Evolutionary conservation across 2,888 invertebrate species (phyloP).

Genomic region (Polydesmus complanatus): DNA sequence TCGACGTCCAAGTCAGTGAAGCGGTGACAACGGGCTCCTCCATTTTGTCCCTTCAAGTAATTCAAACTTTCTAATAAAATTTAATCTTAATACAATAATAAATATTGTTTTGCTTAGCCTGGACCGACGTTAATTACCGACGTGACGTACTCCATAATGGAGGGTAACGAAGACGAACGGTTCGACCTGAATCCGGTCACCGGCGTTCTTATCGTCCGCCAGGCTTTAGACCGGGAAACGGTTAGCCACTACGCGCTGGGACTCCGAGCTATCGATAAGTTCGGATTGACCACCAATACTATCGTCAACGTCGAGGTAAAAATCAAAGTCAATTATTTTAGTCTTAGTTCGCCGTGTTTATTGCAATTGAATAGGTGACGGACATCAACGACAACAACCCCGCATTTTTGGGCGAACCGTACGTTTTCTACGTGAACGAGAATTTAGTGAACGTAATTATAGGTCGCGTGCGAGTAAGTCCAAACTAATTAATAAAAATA

Average conservation of each 20-base stretch:
- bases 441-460: conserved; percentile 33
- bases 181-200: conserved; percentile 70
- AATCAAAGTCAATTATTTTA: too few species aligned
- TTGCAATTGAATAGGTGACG: too few species aligned
- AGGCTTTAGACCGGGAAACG: conserved; percentile 73
- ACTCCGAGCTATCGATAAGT: conserved; percentile 72
- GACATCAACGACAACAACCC: conserved; percentile 88
- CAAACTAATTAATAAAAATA: background rate
- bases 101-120: background rate
- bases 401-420: conserved; percentile 66
- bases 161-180: conserved; percentile 75
- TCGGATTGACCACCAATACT: conserved; percentile 62
- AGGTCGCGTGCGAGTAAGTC: conserved; percentile 49
- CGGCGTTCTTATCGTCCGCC: conserved; percentile 77
- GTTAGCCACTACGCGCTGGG: conserved; percentile 75
- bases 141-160: conserved; percentile 69
- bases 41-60: conserved; percentile 25
- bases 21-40: conserved; percentile 54
- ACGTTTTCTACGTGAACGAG: conserved; percentile 46
- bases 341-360: too few species aligned
- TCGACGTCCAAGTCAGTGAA: conserved; percentile 76
- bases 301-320: conserved; percentile 74
- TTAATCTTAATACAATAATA: too few species aligned
- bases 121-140: background rate
- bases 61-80: too few species aligned